Conservation (phyloP, 2,888 invertebrate genomes). For the Rhamnusium bicolor region DNA sequence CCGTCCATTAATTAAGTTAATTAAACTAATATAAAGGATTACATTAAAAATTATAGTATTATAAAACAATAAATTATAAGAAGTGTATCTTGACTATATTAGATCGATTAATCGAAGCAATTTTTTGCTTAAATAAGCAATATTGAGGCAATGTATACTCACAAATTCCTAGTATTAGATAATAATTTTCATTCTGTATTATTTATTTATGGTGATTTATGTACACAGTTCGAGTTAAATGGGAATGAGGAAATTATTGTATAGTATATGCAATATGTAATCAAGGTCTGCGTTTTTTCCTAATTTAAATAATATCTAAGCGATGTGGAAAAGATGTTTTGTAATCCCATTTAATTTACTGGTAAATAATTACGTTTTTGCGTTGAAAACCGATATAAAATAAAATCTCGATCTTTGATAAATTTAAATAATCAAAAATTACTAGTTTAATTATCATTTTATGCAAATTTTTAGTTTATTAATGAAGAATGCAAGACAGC, state of each 20-base stretch:
- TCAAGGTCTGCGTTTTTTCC: conserved; percentile 4
- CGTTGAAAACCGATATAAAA: no score
- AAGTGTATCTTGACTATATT: neutral
- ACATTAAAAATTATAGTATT: neutral
- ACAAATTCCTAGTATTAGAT: conserved; percentile 25
- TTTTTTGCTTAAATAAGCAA: conserved; percentile 6
- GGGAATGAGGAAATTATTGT: conserved; percentile 4
- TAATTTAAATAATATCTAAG: no score
- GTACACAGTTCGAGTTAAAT: neutral
- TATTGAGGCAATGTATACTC: neutral
- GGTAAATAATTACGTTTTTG: no score
- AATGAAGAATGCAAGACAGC: no score
- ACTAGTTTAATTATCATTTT: no score
- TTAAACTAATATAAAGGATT: neutral
- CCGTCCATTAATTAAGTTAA: neutral
- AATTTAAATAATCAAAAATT: no score
- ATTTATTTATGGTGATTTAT: conserved; percentile 26
- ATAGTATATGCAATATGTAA: neutral
- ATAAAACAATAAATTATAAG: neutral
- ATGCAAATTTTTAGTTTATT: no score
- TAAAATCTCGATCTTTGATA: no score
- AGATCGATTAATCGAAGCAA: neutral
- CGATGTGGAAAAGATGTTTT: no score
- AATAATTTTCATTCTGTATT: conserved; percentile 25
- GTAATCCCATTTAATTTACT: no score